These are phyloP conservation scores for Heliconius hortense DNA, from an alignment of 2,888 invertebrate species.

Conservation along the genomic window DNA sequence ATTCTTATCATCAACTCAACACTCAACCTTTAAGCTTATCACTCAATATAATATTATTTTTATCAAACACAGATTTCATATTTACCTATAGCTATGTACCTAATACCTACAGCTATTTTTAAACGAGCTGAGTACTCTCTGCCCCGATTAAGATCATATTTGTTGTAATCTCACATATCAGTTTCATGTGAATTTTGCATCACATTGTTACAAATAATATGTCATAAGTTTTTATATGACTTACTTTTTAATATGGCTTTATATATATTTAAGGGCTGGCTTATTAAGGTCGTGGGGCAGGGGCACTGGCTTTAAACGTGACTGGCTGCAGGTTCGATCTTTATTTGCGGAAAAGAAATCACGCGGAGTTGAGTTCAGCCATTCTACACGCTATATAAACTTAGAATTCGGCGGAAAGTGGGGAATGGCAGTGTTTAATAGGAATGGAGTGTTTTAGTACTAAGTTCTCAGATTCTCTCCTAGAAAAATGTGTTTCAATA, in stretches of 20 bases:
- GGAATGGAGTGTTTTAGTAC: too few relatives aligned
- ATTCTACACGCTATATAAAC: too few relatives aligned
- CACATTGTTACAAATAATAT: neutral
- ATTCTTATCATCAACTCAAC: neutral
- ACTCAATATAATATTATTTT: conserved; percentile 4
- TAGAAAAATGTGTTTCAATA: too few relatives aligned
- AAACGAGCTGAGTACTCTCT: neutral
- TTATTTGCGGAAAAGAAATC: too few relatives aligned
- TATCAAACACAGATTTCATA: conserved; percentile 13
- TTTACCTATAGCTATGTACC: neutral
- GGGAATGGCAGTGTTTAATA: too few relatives aligned
- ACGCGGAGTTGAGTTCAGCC: too few relatives aligned
- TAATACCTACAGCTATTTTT: neutral
- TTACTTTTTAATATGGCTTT: neutral
- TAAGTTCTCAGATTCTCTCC: too few relatives aligned
- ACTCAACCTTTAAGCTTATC: too few relatives aligned
- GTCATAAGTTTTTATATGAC: neutral
- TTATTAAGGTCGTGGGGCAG: neutral
- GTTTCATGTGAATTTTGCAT: neutral
- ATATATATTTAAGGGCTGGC: neutral
- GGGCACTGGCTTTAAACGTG: too few relatives aligned
- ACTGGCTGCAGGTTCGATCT: too few relatives aligned
- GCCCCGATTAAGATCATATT: conserved; percentile 12
- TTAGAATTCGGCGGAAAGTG: too few relatives aligned
- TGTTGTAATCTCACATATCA: conserved; percentile 9